Conservation (phyloP, 2,888 invertebrate genomes). For the Gastracanthus pulcherrimus region DNA sequence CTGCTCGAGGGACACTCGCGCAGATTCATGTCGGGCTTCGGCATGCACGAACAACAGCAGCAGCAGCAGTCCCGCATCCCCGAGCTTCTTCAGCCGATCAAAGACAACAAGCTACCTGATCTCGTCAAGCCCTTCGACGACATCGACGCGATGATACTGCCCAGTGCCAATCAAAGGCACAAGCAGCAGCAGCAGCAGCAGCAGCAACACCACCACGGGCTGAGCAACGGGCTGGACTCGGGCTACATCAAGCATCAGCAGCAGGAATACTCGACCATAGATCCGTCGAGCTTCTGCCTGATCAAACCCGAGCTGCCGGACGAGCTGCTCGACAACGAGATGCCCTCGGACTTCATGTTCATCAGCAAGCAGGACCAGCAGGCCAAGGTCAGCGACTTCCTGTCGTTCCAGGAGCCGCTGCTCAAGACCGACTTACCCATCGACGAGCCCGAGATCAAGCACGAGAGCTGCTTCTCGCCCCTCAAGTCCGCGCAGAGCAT, state of each 20-base stretch:
- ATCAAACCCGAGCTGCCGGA: conserved; percentile 47
- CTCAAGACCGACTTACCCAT: conserved; percentile 11
- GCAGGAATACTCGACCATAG: conserved; percentile 59
- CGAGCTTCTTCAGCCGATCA: conserved; percentile 69
- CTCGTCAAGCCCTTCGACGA: conserved; percentile 67
- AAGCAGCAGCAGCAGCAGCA: conserved; percentile 35
- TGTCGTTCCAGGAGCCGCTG: conserved; percentile 26
- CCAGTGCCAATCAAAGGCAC: conserved; percentile 60
- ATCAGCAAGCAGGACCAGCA: conserved; percentile 39
- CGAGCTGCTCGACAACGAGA: conserved; percentile 40
- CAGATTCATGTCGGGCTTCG: neutral
- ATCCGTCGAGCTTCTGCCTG: conserved; percentile 40
- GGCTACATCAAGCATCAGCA: conserved; percentile 47
- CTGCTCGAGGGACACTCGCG: conserved; percentile 28
- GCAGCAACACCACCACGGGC: conserved; percentile 59
- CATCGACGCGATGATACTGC: conserved; percentile 71
- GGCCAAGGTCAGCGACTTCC: conserved; percentile 14
- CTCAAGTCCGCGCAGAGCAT: conserved; percentile 73
- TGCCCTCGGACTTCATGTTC: conserved; percentile 37
- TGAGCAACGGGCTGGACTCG: conserved; percentile 68
- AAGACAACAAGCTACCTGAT: conserved; percentile 68
- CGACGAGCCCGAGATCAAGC: conserved; percentile 10
- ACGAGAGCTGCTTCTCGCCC: conserved; percentile 65
- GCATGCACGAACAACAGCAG: conserved; percentile 27
- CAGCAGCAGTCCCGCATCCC: conserved; percentile 60